Evolutionary conservation across 2,888 invertebrate genomes (phyloP).

Genomic region (Microctonus aethiopoides): DNA sequence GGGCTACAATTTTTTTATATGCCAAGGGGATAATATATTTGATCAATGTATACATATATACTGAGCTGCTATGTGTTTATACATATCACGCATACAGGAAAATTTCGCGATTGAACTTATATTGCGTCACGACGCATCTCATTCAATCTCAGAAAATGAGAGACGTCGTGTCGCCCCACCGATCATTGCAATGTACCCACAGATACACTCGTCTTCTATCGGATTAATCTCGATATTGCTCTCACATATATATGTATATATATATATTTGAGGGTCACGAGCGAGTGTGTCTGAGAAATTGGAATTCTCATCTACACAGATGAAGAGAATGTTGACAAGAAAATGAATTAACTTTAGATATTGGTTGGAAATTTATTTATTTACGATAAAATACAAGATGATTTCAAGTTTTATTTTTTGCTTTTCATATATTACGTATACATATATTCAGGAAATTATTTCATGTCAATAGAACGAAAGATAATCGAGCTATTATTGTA

Average conservation of each 20-base stretch:
- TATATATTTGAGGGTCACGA: neutral
- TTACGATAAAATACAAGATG: neutral
- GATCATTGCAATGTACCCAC: neutral
- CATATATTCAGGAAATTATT: too few relatives aligned
- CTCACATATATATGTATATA: neutral
- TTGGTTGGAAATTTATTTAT: neutral
- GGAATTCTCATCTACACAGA: neutral
- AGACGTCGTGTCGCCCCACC: neutral
- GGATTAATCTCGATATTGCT: constrained; percentile 10
- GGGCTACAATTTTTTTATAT: neutral
- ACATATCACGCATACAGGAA: neutral
- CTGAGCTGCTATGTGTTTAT: constrained; percentile 1
- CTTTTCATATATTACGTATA: neutral
- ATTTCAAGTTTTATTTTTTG: neutral
- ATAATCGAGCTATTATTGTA: neutral
- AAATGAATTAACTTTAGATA: neutral
- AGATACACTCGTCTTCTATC: neutral
- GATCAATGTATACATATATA: neutral
- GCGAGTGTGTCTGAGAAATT: neutral
- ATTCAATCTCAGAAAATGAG: neutral
- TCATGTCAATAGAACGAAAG: neutral
- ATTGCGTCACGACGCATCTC: neutral
- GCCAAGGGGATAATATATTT: neutral
- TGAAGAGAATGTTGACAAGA: neutral
- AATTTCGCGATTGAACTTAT: neutral